Evolutionary conservation across 2,888 invertebrate species (phyloP).

Genomic region (Drosophila flavopinicola): DNA sequence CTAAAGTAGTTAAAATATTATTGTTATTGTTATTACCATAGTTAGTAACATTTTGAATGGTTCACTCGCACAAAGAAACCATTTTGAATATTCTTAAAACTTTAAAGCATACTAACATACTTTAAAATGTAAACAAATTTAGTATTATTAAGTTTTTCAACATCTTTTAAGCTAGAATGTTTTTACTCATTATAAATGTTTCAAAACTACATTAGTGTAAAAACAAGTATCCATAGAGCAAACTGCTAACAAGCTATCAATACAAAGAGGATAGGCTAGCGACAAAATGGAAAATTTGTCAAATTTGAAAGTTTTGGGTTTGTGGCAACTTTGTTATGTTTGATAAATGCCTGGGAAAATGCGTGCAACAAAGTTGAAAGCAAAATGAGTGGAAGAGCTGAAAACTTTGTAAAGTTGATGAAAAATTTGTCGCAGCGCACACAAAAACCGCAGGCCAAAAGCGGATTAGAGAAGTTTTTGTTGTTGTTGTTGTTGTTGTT

Average conservation of each 20-base stretch:
- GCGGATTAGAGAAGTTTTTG: conserved; percentile 43
- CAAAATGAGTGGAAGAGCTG: conserved; percentile 37
- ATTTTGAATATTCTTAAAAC: too few species aligned
- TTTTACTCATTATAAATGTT: conserved; percentile 10
- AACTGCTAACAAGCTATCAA: conserved; percentile 8
- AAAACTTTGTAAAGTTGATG: conserved; percentile 38
- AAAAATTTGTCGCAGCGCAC: conserved; percentile 46
- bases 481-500: conserved; percentile 6
- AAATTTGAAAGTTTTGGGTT: conserved; percentile 22
- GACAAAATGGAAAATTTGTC: conserved; percentile 5
- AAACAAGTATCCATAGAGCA: not conserved
- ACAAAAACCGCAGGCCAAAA: conserved; percentile 50
- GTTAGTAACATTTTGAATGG: too few species aligned
- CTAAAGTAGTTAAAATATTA: too few species aligned
- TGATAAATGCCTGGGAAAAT: conserved; percentile 41
- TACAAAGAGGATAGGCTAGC: conserved; percentile 14
- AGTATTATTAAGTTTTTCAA: too few species aligned
- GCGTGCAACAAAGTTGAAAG: conserved; percentile 44
- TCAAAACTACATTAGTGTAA: conserved; percentile 18
- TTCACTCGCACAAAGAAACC: too few species aligned
- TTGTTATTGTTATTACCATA: too few species aligned
- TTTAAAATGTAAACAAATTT: too few species aligned
- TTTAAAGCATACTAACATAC: too few species aligned
- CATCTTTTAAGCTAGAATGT: not conserved
- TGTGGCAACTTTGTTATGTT: conserved; percentile 32